Evolutionary conservation across 2,113 vertebrate species (phyloP).

Genomic region (Pseudopodoces humilis): DNA sequence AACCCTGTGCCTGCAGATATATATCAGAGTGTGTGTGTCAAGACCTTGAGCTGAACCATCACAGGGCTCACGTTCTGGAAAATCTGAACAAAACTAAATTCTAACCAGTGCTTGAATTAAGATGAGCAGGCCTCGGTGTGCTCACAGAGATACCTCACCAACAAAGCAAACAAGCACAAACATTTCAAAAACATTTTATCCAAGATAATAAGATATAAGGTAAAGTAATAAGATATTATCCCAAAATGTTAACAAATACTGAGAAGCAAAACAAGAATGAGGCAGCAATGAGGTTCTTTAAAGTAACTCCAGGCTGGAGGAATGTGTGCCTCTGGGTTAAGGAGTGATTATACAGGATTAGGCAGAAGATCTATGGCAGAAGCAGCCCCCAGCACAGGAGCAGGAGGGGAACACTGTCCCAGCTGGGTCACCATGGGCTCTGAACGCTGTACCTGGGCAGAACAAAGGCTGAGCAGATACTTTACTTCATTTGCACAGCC

Average conservation of each 20-base stretch:
- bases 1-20: background rate
- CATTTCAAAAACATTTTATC: background rate
- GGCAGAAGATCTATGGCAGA: background rate
- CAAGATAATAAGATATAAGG: background rate
- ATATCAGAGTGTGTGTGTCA: background rate
- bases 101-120: background rate
- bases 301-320: background rate
- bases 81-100: background rate
- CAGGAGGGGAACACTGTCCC: background rate
- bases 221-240: background rate
- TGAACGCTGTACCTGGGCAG: background rate
- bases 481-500: background rate
- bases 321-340: background rate
- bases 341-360: background rate
- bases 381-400: background rate
- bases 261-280: background rate
- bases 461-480: background rate
- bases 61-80: background rate
- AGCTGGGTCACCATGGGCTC: background rate
- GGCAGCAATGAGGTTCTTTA: background rate
- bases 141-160: background rate
- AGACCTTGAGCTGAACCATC: background rate
- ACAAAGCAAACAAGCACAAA: background rate
- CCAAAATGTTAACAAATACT: background rate
- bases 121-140: background rate